Base-by-base conservation (phyloP, 2,888 invertebrate species). In the Carterocephalus palaemon region DNA sequence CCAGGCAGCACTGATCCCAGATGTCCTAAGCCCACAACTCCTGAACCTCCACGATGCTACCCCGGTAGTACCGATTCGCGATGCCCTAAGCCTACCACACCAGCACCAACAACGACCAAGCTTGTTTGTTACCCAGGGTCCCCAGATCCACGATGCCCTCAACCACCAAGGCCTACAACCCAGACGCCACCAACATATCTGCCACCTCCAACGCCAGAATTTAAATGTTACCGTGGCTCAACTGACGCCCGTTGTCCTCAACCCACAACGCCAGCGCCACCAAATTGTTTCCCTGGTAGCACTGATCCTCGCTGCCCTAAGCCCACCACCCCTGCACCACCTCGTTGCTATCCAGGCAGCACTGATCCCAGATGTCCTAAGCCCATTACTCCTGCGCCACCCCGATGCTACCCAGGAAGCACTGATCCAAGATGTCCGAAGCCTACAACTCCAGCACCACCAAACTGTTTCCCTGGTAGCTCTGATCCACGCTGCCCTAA, bases 41-140 rank as follows among this genome's bases (percentile, higher is more conserved):
- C 60, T 4, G 41, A 53, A 4, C 57, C 53, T 2, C 57, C 56
- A 0, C 41, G 8, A 59, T 64, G 65, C 13, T 64, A 46, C 48
- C 68, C 68, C 9, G 75, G 71, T 1, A 67, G 68, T 4, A 62
- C 59, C n/a, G 82, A 86, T 54, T 71, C 75, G 0, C 59, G 77
- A 3, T 79, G 78, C 43, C 66, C 67, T 19, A 51, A 52, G 28
- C 52, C 57, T 0, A 54, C 58, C 1, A 54, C 57, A 1, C 57
- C 57, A 52, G 3, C 51, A 0, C 41, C 51, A 2, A 59, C 58
- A 2, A 46, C 22, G 0, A n/a, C n/a, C n/a, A n/a, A n/a, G n/a
- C n/a, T n/a, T n/a, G n/a, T n/a, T n/a, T 65, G 64, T 10, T 63
- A 10, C 28, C 64, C 61, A 2, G 66, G 63, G 0, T 67, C 64